Evolutionary conservation across 2,797 vertebrate genomes (phyloP).

Genomic region (Myioborus miniatus): DNA sequence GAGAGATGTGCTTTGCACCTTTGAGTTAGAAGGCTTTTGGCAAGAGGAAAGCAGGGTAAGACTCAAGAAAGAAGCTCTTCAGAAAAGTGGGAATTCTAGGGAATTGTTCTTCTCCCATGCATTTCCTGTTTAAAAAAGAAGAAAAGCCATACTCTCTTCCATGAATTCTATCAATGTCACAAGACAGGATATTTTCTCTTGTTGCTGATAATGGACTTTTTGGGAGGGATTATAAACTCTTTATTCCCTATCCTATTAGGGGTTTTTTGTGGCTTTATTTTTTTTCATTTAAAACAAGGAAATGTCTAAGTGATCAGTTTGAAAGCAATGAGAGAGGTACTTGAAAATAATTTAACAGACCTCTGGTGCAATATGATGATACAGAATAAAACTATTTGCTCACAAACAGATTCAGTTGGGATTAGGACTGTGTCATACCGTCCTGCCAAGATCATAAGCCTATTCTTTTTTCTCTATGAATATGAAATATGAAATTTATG

Average conservation of each 20-base stretch:
- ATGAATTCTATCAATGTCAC: background rate
- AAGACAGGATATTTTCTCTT: background rate
- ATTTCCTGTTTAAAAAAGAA: background rate
- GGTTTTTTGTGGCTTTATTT: background rate
- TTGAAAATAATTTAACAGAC: background rate
- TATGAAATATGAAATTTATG: background rate
- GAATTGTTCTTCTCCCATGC: background rate
- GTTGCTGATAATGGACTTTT: background rate
- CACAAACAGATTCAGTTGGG: background rate
- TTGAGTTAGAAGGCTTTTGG: background rate
- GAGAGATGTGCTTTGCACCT: background rate
- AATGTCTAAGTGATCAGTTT: background rate
- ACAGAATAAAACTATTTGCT: background rate
- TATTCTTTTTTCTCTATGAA: background rate
- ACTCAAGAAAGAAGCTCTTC: background rate
- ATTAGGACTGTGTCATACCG: background rate
- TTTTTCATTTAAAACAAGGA: background rate
- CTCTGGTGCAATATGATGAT: background rate
- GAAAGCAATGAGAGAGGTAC: background rate
- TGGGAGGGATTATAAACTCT: background rate
- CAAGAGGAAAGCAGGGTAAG: background rate
- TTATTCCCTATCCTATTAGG: background rate
- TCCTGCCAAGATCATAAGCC: background rate
- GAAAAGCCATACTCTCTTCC: background rate
- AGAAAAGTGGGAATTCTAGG: background rate